Evolutionary conservation across 2,797 vertebrate genomes (phyloP), one percentile per base, ranked within the genome.

Genomic region (Tokudaia tokunoshimensis): DNA sequence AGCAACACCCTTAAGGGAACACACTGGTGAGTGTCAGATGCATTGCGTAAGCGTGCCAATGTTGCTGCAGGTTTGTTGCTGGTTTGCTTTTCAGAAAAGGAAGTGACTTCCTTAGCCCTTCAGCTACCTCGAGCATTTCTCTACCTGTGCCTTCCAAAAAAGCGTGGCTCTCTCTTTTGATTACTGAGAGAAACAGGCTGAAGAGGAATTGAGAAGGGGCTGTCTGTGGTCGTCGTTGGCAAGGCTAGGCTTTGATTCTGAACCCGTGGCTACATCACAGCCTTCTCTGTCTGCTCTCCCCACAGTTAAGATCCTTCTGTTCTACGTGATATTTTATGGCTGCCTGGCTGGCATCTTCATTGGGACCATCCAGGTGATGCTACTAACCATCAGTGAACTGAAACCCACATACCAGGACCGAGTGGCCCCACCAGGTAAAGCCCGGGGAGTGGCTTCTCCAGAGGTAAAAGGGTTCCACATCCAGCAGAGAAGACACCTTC

Each of bases 301-400:
- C 98, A 79, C 98, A 99, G 99, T 99, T 97, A 99, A 99, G 99
- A 99, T 99, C 98, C 98, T 99, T 59, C 97, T 99, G 95, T 99
- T 99, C 99, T 99, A 99, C 94, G 96, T 99, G 96, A 99, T 99
- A 93, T 99, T 99, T 98, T 99, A 99, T 0, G 99, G 99, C 87
- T 99, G 99, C 98, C 99, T 99, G 99, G 99, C 99, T 92, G 99
- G 99, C 87, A 99, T 99, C 98, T 99, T 99, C 98, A 98, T 99
- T 8, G 99, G 99, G 97, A 99, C 99, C 99, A 99, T 99, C 98
- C 99, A 99, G 97, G 99, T 99, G 29, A 97, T 99, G 99, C 98
- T 99, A 98, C 98, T 99, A 57, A 99, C 99, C 9, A 97, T 99
- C 97, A 99, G 99, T 72, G 99, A 99, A 94, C 99, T 99, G 98